Evolutionary conservation across 2,113 vertebrate species (phyloP), one percentile per base, ranked within the genome.

Genomic region (Varanus komodoensis): DNA sequence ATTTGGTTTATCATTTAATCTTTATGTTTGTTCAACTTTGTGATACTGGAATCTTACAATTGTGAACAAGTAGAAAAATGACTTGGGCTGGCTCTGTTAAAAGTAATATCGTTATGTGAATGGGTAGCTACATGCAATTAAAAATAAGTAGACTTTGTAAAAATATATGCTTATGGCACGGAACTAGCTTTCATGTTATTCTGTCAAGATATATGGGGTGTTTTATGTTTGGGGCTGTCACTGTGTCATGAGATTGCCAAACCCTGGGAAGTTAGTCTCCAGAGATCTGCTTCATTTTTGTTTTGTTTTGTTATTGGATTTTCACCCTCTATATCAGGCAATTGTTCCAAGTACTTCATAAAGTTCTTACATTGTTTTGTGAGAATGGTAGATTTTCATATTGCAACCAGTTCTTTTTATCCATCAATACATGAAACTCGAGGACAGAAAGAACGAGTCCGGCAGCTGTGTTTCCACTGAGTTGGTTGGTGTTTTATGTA

Each of bases 401-500:
- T 87, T 78, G 83, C 82, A 93, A 90, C 67, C 44, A 52, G 19
- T 69, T 85, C 4, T n/a, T 86, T 90, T 92, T 92, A 91, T 86
- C 82, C 9, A 57, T 64, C 44, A 78, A 79, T n/a, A 29, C 0
- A 0, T 90, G 91, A 96, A 96, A 94, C 90, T 50, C 75, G 80
- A 96, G 88, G 90, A 91, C 61, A 67, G 77, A 89, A 93, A 87
- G 74, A 92, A 92, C 71, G 21, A 89, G 82, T 15, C 89, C 52
- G 4, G 44, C 89, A 95, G 93, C 90, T 94, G 83, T 74, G 73
- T 93, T 94, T 95, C 93, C 86, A 34, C 48, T 81, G 19, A 92
- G 68, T 75, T 78, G 87, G 91, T 91, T 92, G 73, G 81, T 71
- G 91, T 67, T 69, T 93, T 89, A 89, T 89, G 77, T 52, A 95